Base-by-base conservation (phyloP, 2,888 invertebrate genomes). In the Euplagia quadripunctaria region DNA sequence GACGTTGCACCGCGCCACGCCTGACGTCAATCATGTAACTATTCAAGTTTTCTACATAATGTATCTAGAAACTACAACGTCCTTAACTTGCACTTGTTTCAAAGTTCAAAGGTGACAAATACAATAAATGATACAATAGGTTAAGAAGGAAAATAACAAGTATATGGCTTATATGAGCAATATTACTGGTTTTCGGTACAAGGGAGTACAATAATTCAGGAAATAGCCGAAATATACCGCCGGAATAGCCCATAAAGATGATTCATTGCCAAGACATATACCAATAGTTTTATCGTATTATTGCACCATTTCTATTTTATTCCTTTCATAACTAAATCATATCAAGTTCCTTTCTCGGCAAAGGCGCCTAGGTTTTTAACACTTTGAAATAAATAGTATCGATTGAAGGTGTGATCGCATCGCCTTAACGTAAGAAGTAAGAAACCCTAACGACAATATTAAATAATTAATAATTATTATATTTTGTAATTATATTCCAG, bases 221-320 rank as follows among this genome's bases (percentile, higher is more conserved):
- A 87, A 91, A 93, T 93, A 90, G 94, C 93, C 92, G 92, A 94
- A 94, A 94, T 93, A 88, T 89, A 89, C 87, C 90, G 83, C 80
- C 88, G 89, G 86, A 94, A 94, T 94, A 89, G 94, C 83, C 94
- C 90, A 94, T 94, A 94, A 94, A 94, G 87, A 93, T 94, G 94
- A 94, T 93, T 90, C 90, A 94, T 88, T 70, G 85, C 84, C 80
- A 75, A 83, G 86, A 88, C 85, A 90, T 89, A 90, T 79, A 91
- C 90, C 92, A 90, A 94, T 93, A 93, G 93, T 92, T 93, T 91
- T 91, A 91, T 91, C 88, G 86, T 66, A 89, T 84, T 85, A 85
- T 85, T 84, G 84, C 82, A 83, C 74, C 76, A 72, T 71, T 78
- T 73, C 73, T 75, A 77, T 79, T 79, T 79, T 76, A 80, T 80